Percentiles rank a stretch among this genome's conserved stretches.
Evolutionary conservation across 1,140 invertebrate species (phyloP).

Genomic region (Augochlora pura): DNA sequence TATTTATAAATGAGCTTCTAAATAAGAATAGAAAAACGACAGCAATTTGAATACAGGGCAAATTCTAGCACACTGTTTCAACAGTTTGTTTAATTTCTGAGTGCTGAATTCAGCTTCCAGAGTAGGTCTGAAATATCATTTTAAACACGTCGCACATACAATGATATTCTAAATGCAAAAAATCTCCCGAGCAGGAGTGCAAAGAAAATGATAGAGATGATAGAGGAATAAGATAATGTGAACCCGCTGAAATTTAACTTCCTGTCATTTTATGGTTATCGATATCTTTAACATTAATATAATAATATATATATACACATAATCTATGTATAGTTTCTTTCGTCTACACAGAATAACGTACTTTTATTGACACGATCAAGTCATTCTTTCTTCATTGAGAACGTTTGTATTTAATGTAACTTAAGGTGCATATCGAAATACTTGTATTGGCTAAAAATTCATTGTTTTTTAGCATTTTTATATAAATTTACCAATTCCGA

Average conservation of each 20-base stretch:
- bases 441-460: background rate
- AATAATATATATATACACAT: background rate
- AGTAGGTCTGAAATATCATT: background rate
- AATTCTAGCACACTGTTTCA: too few relatives aligned
- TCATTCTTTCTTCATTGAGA: background rate
- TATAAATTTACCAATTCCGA: background rate
- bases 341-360: background rate
- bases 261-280: background rate
- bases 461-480: background rate
- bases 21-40: background rate
- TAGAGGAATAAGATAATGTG: background rate
- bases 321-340: background rate
- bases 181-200: background rate
- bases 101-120: background rate
- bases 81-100: background rate
- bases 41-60: background rate
- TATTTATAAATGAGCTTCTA: too few relatives aligned
- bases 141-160: background rate
- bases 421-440: too few relatives aligned
- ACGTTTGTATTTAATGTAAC: background rate
- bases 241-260: background rate
- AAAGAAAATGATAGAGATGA: background rate
- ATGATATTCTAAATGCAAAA: background rate
- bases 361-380: background rate
- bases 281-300: background rate